Evolutionary conservation across 1,140 invertebrate species (phyloP).

Genomic region (Drosophila guanche): DNA sequence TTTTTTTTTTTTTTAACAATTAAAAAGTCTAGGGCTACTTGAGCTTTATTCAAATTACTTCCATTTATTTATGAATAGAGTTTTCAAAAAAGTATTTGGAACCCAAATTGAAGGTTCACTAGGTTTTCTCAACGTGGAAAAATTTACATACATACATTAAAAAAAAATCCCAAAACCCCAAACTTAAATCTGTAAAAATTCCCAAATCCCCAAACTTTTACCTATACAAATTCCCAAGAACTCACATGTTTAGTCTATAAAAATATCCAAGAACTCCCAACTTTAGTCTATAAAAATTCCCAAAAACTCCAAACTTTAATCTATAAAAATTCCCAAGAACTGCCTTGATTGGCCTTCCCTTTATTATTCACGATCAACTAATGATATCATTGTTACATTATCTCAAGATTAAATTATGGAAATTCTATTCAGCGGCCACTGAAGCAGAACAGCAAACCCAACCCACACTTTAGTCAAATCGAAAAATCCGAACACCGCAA

Average conservation of each 20-base stretch:
- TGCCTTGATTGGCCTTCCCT: neutral
- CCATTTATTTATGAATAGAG: too few relatives aligned
- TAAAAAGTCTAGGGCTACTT: neutral
- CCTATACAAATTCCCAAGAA: neutral
- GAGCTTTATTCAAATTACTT: too few relatives aligned
- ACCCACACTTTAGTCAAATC: neutral
- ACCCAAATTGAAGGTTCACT: too few relatives aligned
- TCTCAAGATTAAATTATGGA: slow-evolving; percentile 33
- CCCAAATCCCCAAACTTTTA: neutral
- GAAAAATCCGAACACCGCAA: slow-evolving; percentile 22
- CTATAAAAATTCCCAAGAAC: neutral
- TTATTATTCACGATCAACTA: neutral
- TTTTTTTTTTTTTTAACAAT: neutral
- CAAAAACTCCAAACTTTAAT: neutral
- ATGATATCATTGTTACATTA: slow-evolving; percentile 21
- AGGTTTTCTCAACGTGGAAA: too few relatives aligned
- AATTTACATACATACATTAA: too few relatives aligned
- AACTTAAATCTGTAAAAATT: too few relatives aligned
- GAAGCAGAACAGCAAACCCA: slow-evolving; percentile 30
- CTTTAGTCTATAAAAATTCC: too few relatives aligned
- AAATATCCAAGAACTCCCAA: too few relatives aligned
- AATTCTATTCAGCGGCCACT: slow-evolving; percentile 6
- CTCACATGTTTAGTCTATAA: too few relatives aligned
- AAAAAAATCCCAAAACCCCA: too few relatives aligned
- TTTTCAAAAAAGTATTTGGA: too few relatives aligned